Base-by-base conservation (phyloP, 2,888 invertebrate species). In the Dichetophora obliterata region DNA sequence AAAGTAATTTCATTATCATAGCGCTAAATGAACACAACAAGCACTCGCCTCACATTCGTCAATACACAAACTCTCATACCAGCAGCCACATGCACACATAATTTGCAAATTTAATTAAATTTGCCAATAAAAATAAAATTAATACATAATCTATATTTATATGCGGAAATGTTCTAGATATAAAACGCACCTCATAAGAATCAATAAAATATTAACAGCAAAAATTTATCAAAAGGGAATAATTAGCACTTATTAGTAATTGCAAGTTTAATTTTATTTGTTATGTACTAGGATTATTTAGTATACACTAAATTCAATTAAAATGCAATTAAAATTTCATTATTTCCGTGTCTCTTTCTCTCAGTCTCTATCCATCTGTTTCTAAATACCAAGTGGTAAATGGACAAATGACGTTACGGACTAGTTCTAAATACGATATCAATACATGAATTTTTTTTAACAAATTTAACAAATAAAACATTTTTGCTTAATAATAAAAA, bases 101-200 rank as follows among this genome's bases (percentile, higher is more conserved):
- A 59, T 24, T 59, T 59, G 57, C 57, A 19, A 43, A 59, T 59
- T 59, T 8, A 59, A 59, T 59, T 59, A 59, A 59, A 59, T 59
- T 59, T 27, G 14, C 57, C 57, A 59, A 59, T 6, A 27, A 6
- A 59, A 59, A 59, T 24, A 59, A 59, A 8, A 24, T 24, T 0
- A 59, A 59, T 59, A n/a, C 24, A 59, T 24, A 24, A 8, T 27
- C 57, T 22, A 59, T 24, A 59, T 59, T 22, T 24, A 14, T 43
- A 4, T 11, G 43, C 43, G 14, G 24, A 24, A 59, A 59, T 59
- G 9, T 22, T 22, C 24, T 14, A 59, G 24, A 8, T 22, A 14
- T 24, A 59, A 9, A 22, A 27, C 24, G 24, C 57, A 59, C 22
- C 27, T 59, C 57, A 22, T 59, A 24, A 19, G 57, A 59, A 27